Conservation (phyloP, 2,113 vertebrate species). For the Myodes glareolus region DNA sequence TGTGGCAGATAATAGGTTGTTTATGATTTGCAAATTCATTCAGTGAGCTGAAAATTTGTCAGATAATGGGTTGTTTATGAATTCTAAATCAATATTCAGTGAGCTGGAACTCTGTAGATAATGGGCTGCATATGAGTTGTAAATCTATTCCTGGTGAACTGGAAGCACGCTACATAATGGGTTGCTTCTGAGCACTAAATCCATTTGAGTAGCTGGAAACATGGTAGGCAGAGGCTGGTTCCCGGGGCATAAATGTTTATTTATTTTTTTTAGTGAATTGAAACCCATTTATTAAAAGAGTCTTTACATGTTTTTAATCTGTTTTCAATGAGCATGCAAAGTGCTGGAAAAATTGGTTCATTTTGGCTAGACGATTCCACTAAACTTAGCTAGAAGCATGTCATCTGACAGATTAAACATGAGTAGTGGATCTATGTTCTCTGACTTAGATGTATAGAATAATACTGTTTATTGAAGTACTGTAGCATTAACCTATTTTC, state of each 20-base stretch:
- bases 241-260: slow-evolving; percentile 83
- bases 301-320: slow-evolving; percentile 76
- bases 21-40: slow-evolving; percentile 92
- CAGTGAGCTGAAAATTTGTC: slow-evolving; percentile 88
- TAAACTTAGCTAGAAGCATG: slow-evolving; percentile 65
- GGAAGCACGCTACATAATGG: slow-evolving; percentile 84
- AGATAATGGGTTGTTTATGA: slow-evolving; percentile 88
- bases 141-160: slow-evolving; percentile 88
- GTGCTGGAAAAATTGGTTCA: slow-evolving; percentile 47
- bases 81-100: slow-evolving; percentile 90
- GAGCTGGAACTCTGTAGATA: slow-evolving; percentile 88
- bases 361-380: slow-evolving; percentile 67
- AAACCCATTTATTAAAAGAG: slow-evolving; percentile 81
- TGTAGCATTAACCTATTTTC: slow-evolving; percentile 26
- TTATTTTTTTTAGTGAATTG: slow-evolving; percentile 80
- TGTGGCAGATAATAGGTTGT: slow-evolving; percentile 89
- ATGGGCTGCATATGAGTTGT: slow-evolving; percentile 85
- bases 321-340: slow-evolving; percentile 55
- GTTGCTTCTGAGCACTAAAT: slow-evolving; percentile 84
- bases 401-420: slow-evolving; percentile 55
- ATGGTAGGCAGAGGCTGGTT: slow-evolving; percentile 85
- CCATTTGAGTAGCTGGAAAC: slow-evolving; percentile 76
- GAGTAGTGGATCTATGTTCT: slow-evolving; percentile 36
- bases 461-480: neutral
- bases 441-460: slow-evolving; percentile 19